Base-by-base conservation (phyloP, 2,888 invertebrate species). In the Prenolepis imparis region DNA sequence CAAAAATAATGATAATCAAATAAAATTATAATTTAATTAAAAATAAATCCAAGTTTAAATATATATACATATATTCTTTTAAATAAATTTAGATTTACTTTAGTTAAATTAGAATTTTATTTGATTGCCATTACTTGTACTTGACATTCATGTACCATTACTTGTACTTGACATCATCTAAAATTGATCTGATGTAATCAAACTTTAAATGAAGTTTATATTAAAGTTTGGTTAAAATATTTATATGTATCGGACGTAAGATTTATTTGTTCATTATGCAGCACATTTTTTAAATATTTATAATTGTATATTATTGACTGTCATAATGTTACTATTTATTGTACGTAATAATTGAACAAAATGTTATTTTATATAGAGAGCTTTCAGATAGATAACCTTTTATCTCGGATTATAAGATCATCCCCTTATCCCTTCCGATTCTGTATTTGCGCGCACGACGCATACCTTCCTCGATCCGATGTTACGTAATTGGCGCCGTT, bases 401-500 rank as follows among this genome's bases (percentile, higher is more conserved):
- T 28, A 59, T 78, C 32, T 70, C 59, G 24, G n/a, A 28, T 32
- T 21, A 36, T 36, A 32, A 57, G 68, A 68, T 59, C n/a, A 57
- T 68, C 41, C 28, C 41, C 28, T 11, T 32, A 18, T 70, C 59
- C 18, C 59, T 59, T 36, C 24, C 70, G 48, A 59, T 80, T 61
- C 36, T 36, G 15, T 80, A 70, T 70, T 61, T 80, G 21, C 78
- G 36, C 21, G 57, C 24, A 39, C 68, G 72, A 52, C 48, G 48
- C n/a, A 52, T 44, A 70, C 44, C 78, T 70, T 9, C 24, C 18
- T 44, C 32, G 68, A 78, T 41, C 55, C 55, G 66, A 21, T 70
- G 44, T 78, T 80, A 48, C 32, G 78, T 59, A 80, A 80, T 70
- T 70, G 59, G 44, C 44, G 24, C 24, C 70, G 59, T 61, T 80